phyloP scores from a whole-genome alignment of 2,797 vertebrate genomes.

The Tolypeutes matacus region DNA sequence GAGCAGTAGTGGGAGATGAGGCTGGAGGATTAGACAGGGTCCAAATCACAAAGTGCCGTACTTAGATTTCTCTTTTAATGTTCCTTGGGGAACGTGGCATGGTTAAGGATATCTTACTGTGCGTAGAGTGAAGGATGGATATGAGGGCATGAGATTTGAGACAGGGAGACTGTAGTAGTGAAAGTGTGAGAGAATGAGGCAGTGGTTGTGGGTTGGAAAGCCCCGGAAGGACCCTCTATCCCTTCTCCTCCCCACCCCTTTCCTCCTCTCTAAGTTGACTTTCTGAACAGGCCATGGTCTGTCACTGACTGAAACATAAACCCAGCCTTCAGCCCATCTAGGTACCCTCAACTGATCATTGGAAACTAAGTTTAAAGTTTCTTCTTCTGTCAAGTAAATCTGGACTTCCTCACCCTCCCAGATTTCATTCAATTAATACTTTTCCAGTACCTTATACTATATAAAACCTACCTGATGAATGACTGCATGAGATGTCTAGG shows the following conservation, averaged over 20 bases:
- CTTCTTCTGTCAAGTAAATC: background rate
- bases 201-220: background rate
- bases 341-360: background rate
- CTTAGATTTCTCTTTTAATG: background rate
- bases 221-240: background rate
- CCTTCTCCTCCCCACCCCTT: background rate
- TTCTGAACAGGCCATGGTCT: background rate
- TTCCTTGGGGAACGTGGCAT: background rate
- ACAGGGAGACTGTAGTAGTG: background rate
- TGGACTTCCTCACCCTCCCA: background rate
- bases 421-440: background rate
- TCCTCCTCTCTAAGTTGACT: background rate
- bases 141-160: background rate
- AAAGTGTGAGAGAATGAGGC: background rate
- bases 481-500: background rate
- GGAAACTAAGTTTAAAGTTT: background rate
- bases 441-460: background rate
- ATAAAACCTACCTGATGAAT: background rate
- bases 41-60: background rate
- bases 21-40: background rate
- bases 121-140: background rate
- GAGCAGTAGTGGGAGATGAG: background rate
- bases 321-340: background rate
- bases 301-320: background rate
- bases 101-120: background rate